Percentiles rank a stretch among this genome's conserved stretches.
These are phyloP conservation scores for Tetranychus truncatus DNA, from an alignment of 2,888 invertebrate genomes.

Conservation along the genomic window DNA sequence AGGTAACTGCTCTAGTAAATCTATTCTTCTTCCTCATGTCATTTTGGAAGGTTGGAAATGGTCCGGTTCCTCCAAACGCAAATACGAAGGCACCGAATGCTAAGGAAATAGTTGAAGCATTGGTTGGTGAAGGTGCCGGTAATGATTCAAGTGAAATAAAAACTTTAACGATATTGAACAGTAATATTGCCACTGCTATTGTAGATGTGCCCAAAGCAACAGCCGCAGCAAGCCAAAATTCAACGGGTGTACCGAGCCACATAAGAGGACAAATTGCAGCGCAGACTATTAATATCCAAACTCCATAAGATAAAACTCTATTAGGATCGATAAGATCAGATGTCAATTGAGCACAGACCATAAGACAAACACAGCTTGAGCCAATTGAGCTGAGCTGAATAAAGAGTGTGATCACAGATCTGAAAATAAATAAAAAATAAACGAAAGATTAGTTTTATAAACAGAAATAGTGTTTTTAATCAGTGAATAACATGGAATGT, in stretches of 20 bases:
- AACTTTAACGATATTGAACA: conserved; percentile 30
- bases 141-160: conserved; percentile 42
- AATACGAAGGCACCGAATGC: conserved; percentile 52
- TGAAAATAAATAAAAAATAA: background rate
- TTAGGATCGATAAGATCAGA: background rate
- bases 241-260: conserved; percentile 76
- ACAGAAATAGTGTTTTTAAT: background rate
- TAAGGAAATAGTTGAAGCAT: conserved; percentile 46
- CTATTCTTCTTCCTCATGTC: conserved; percentile 64
- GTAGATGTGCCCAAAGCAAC: conserved; percentile 45
- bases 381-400: conserved; percentile 17
- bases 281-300: conserved; percentile 60
- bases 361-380: conserved; percentile 13
- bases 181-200: conserved; percentile 44
- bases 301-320: conserved; percentile 47
- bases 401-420: conserved; percentile 4
- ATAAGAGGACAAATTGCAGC: conserved; percentile 54
- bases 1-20: conserved; percentile 50
- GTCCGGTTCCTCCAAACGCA: conserved; percentile 52
- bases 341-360: conserved; percentile 10
- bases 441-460: background rate
- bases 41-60: conserved; percentile 68
- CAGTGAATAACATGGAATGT: too few relatives aligned
- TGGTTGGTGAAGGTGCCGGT: conserved; percentile 31
- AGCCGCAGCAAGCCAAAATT: conserved; percentile 60